Evolutionary conservation across 2,797 vertebrate species (phyloP), one percentile per base, ranked within the genome.

Genomic region (Brachyalestes nurse): DNA sequence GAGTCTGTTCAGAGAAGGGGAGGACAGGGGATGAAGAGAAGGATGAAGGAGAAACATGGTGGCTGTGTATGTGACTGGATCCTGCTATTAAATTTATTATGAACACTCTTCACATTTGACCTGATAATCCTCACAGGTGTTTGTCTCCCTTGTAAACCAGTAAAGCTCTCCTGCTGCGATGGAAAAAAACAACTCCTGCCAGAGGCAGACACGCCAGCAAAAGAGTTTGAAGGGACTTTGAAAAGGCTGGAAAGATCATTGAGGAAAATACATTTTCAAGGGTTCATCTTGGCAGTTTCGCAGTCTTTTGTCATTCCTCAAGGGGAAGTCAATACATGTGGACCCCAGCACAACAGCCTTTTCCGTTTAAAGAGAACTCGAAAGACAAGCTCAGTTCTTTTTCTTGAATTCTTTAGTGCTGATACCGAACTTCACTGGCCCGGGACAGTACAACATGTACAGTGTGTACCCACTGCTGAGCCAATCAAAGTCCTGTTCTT

Each of bases 401-500:
- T 61, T 10, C 13, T 53, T 38, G 62, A 82, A 70, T 61, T 73
- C 72, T 78, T 77, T 40, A 53, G 28, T 82, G 80, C 77, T 78
- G 70, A 82, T 81, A 75, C 61, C 78, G 62, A 79, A 70, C 78
- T 79, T 81, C 66, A 81, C 45, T 70, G 77, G 82, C 60, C 69
- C 81, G 76, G 51, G 75, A 82, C 78, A 71, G 75, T 55, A 73
- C 72, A 64, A 77, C 82, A 83, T 77, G 82, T 81, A 84, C 82
- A 82, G 77, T 73, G 60, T 79, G 83, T 85, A 72, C 82, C 49
- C 80, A 70, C 72, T 13, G 49, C 74, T 38, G 45, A 84, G 86
- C 89, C 90, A 91, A 92, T 92, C 86, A 80, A 78, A 88, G 78
- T n/a, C 53, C 51, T 82, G 80, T 5, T 86, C 81, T 83, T 83